A percentile compares a stretch with the other conserved stretches of the same genome.
phyloP scores from a whole-genome alignment of 2,113 vertebrate species.

The Lycaon pictus region DNA sequence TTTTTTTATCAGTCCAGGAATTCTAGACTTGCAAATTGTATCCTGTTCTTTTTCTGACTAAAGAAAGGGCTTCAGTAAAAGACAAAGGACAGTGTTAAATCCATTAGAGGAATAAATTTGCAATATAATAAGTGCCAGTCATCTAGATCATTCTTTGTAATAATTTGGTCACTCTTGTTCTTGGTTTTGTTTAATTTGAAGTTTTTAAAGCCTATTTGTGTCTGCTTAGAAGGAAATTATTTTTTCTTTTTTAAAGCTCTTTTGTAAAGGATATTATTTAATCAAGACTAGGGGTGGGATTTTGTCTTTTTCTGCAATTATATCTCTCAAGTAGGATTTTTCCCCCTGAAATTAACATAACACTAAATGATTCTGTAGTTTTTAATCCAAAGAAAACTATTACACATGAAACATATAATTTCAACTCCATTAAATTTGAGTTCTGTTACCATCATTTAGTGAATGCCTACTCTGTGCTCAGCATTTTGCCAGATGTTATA shows the following conservation, averaged over 20 bases:
- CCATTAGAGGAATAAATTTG: slow-evolving; percentile 74
- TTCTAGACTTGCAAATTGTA: slow-evolving; percentile 56
- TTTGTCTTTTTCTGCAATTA: slow-evolving; percentile 32
- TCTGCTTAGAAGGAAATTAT: background rate
- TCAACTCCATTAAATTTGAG: background rate
- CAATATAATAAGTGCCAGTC: slow-evolving; percentile 37
- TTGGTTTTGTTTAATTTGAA: slow-evolving; percentile 42
- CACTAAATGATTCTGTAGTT: slow-evolving; percentile 6
- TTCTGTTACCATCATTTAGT: background rate
- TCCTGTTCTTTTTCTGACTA: slow-evolving; percentile 63
- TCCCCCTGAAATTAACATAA: background rate
- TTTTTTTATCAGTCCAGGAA: slow-evolving; percentile 79
- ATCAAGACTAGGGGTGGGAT: background rate
- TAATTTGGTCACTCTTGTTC: slow-evolving; percentile 33
- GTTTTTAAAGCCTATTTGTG: background rate
- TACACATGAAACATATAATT: background rate
- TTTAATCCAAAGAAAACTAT: slow-evolving; percentile 20
- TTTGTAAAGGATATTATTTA: slow-evolving; percentile 15
- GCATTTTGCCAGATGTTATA: background rate
- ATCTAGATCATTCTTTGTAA: slow-evolving; percentile 69
- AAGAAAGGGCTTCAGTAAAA: slow-evolving; percentile 65
- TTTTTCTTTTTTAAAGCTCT: slow-evolving; percentile 35
- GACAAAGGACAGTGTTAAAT: slow-evolving; percentile 74
- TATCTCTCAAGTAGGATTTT: slow-evolving; percentile 11
- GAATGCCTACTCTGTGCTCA: background rate